A percentile compares a stretch with the other conserved stretches of the same genome.
Evolutionary conservation across 2,797 vertebrate species (phyloP).

Genomic region (Lateolabrax maculatus): DNA sequence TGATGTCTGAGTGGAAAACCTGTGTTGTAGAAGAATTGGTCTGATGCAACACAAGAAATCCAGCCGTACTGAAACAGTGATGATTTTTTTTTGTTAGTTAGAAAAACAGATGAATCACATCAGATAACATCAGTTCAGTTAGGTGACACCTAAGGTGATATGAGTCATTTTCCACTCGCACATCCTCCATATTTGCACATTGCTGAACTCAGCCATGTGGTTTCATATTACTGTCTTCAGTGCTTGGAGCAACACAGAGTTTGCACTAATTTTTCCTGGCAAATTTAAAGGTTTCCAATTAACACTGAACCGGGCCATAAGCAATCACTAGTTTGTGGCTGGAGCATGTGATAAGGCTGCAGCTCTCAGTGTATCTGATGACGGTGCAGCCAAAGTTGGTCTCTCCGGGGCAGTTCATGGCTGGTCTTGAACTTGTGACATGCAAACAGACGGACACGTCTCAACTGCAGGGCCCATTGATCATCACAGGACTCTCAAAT

Average conservation of each 20-base stretch:
- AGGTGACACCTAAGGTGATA: slow-evolving; percentile 4
- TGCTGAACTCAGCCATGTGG: slow-evolving; percentile 4
- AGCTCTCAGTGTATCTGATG: slow-evolving; percentile 25
- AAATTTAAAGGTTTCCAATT: slow-evolving; percentile 35
- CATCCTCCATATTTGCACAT: slow-evolving; percentile 33
- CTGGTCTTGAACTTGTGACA: slow-evolving; percentile 66
- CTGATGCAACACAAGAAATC: neutral
- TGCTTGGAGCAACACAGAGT: neutral
- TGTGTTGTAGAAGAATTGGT: slow-evolving; percentile 3
- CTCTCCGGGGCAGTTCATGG: slow-evolving; percentile 17
- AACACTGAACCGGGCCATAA: slow-evolving; percentile 32
- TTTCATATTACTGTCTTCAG: slow-evolving; percentile 5
- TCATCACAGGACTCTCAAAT: slow-evolving; percentile 76
- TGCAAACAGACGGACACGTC: slow-evolving; percentile 33
- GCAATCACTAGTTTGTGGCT: slow-evolving; percentile 38
- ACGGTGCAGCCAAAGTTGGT: slow-evolving; percentile 14
- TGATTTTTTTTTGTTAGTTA: neutral
- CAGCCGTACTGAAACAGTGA: neutral
- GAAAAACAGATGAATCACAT: slow-evolving; percentile 38
- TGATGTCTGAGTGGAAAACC: slow-evolving; percentile 24
- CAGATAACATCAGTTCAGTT: slow-evolving; percentile 26
- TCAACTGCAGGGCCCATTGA: slow-evolving; percentile 41
- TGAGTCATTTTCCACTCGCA: slow-evolving; percentile 44
- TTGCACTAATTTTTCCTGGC: slow-evolving; percentile 5
- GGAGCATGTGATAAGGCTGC: slow-evolving; percentile 68